Evolutionary conservation across 1,140 invertebrate genomes (phyloP).

Genomic region (Plodia interpunctella): DNA sequence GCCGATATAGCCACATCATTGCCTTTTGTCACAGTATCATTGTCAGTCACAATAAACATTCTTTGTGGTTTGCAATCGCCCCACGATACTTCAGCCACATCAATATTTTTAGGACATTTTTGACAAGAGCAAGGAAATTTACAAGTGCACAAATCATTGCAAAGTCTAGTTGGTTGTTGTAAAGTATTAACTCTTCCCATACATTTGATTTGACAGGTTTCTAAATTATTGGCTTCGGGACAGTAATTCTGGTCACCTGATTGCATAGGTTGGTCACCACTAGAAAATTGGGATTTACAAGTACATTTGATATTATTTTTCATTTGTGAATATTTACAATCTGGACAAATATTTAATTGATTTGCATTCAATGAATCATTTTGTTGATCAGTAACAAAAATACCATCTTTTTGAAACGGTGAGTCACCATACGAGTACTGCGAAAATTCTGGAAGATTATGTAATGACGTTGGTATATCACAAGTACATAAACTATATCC

Average conservation of each 20-base stretch:
- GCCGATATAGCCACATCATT: too few species aligned
- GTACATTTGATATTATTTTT: too few species aligned
- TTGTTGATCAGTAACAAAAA: too few species aligned
- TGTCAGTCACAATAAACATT: background rate
- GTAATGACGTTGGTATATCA: too few species aligned
- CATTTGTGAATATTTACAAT: too few species aligned
- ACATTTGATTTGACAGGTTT: background rate
- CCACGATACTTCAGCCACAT: background rate
- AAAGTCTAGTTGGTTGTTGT: background rate
- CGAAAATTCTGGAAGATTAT: too few species aligned
- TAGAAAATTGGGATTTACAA: too few species aligned
- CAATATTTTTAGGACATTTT: background rate
- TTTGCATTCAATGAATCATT: too few species aligned
- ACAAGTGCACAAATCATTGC: background rate
- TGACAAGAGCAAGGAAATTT: background rate
- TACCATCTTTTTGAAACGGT: too few species aligned
- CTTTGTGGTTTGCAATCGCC: background rate
- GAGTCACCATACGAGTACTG: too few species aligned
- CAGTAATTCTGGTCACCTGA: background rate
- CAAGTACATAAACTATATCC: too few species aligned
- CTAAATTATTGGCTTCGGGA: background rate
- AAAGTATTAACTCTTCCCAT: background rate
- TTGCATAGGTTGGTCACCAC: background rate
- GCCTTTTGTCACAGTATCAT: background rate
- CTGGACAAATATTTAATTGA: too few species aligned